These are phyloP conservation scores for Mamestra brassicae DNA, from an alignment of 2,888 invertebrate genomes.

Conservation along the genomic window DNA sequence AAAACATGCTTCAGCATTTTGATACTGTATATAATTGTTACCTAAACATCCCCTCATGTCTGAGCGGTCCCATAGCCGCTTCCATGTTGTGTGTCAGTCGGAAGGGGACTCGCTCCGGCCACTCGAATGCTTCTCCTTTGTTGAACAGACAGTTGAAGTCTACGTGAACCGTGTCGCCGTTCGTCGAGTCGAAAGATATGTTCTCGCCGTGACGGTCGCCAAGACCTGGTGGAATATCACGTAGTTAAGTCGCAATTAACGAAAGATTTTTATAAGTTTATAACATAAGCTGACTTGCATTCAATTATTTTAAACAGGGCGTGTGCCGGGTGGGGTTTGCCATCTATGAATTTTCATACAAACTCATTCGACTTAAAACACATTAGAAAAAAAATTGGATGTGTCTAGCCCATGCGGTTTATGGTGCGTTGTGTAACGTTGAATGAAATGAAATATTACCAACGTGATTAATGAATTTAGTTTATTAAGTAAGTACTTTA, in stretches of 20 bases:
- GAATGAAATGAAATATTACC: too few relatives aligned
- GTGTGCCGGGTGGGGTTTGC: too few relatives aligned
- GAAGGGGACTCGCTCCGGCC: conserved; percentile 97
- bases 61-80: conserved; percentile 98
- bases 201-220: conserved; percentile 99
- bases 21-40: conserved; percentile 51
- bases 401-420: too few relatives aligned
- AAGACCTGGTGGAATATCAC: conserved; percentile 90
- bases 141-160: conserved; percentile 99
- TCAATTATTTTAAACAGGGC: too few relatives aligned
- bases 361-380: too few relatives aligned
- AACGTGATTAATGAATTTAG: too few relatives aligned
- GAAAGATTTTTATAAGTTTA: too few relatives aligned
- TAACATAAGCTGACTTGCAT: too few relatives aligned
- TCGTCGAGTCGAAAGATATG: conserved; percentile 97
- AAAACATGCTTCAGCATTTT: not conserved
- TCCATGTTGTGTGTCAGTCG: conserved; percentile 99
- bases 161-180: conserved; percentile 98
- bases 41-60: conserved; percentile 96
- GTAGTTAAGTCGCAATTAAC: too few relatives aligned
- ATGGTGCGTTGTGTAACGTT: too few relatives aligned
- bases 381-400: too few relatives aligned
- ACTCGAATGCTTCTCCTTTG: conserved; percentile 96
- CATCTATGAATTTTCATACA: too few relatives aligned
- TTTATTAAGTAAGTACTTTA: not conserved